Evolutionary conservation across 2,797 vertebrate species (phyloP).

Genomic region (Danio albolineatus): DNA sequence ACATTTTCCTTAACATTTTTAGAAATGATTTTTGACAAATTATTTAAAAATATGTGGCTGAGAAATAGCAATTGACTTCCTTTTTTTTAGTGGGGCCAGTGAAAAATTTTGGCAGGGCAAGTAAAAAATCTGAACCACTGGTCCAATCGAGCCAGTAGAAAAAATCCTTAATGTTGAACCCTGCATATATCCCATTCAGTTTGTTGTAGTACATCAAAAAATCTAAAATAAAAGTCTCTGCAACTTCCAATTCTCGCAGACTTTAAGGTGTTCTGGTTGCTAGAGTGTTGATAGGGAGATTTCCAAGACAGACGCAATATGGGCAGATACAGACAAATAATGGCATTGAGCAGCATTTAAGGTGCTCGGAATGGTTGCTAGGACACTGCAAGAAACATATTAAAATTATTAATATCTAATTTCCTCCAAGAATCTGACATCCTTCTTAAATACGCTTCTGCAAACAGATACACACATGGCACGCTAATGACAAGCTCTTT

Average conservation of each 20-base stretch:
- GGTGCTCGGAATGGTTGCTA: conserved; percentile 2
- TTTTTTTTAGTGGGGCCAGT: too few relatives aligned
- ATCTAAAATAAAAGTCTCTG: too few relatives aligned
- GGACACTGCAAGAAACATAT: not conserved
- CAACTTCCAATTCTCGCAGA: not conserved
- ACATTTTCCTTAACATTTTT: too few relatives aligned
- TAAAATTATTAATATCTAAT: not conserved
- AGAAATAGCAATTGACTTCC: too few relatives aligned
- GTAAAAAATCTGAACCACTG: too few relatives aligned
- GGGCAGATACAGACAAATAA: not conserved
- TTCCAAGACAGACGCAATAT: not conserved
- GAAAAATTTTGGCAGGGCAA: too few relatives aligned
- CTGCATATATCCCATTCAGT: too few relatives aligned
- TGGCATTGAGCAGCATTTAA: not conserved
- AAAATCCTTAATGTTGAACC: too few relatives aligned
- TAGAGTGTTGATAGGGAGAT: not conserved
- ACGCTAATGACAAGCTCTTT: conserved; percentile 25
- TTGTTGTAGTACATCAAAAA: too few relatives aligned
- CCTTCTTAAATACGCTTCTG: conserved; percentile 8
- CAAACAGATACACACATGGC: conserved; percentile 18
- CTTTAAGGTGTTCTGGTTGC: not conserved
- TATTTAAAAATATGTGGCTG: too few relatives aligned
- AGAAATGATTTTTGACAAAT: too few relatives aligned
- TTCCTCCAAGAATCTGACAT: not conserved
- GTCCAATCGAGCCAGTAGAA: too few relatives aligned